Percentiles rank a stretch among this genome's conserved stretches.
phyloP scores from a whole-genome alignment of 2,797 vertebrate genomes.

The Erithacus rubecula region DNA sequence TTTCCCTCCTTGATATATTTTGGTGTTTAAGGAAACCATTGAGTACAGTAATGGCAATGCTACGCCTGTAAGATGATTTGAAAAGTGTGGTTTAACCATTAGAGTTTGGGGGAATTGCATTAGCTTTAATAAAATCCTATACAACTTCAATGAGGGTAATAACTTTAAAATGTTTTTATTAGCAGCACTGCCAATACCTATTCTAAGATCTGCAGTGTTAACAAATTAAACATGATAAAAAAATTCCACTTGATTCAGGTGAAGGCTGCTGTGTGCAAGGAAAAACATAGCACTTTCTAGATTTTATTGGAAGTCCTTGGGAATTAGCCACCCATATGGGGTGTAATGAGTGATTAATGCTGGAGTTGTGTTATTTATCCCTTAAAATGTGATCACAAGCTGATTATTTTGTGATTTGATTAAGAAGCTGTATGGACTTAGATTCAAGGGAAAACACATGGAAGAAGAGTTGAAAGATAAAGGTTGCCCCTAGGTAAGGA shows the following conservation, averaged over 20 bases:
- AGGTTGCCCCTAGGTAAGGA: constrained; percentile 28
- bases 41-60: neutral
- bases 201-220: constrained; percentile 6
- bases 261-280: neutral
- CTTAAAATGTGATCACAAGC: constrained; percentile 28
- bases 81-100: constrained; percentile 10
- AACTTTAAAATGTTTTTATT: constrained; percentile 28
- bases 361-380: constrained; percentile 35
- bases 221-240: neutral
- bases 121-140: constrained; percentile 35
- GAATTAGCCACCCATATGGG: neutral
- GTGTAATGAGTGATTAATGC: constrained; percentile 32
- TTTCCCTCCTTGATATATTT: neutral
- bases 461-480: neutral
- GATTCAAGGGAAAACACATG: neutral
- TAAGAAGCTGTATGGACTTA: neutral
- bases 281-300: neutral
- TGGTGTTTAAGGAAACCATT: neutral
- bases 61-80: neutral
- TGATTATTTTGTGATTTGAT: constrained; percentile 57
- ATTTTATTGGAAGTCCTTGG: constrained; percentile 31
- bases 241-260: neutral
- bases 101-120: neutral
- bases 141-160: neutral
- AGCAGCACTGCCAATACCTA: neutral